These are phyloP conservation scores for Pangasius krempfi DNA, from an alignment of 2,797 vertebrate species.

Conservation along the genomic window DNA sequence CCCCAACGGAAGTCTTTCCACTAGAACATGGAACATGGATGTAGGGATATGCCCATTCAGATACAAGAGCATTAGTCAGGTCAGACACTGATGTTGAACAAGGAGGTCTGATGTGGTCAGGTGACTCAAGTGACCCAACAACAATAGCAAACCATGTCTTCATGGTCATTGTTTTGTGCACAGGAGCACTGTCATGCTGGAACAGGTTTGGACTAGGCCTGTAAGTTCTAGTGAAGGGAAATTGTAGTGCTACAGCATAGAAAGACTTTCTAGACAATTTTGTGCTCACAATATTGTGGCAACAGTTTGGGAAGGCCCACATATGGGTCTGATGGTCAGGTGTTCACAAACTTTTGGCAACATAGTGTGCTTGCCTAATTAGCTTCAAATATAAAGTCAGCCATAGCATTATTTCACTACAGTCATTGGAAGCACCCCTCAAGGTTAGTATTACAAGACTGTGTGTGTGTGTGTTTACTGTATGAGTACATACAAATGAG, in stretches of 20 bases:
- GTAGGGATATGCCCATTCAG: not conserved
- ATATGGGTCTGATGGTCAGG: not conserved
- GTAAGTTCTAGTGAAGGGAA: not conserved
- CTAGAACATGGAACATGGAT: not conserved
- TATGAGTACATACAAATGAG: constrained; percentile 29
- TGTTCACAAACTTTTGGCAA: not conserved
- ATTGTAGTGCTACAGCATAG: too few species aligned
- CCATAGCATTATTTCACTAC: not conserved
- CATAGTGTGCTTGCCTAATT: not conserved
- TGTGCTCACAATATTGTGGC: too few species aligned
- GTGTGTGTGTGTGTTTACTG: not conserved
- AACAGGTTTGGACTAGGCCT: not conserved
- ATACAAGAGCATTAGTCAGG: not conserved
- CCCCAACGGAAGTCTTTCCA: not conserved
- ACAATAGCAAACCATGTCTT: not conserved
- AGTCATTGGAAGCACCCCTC: not conserved
- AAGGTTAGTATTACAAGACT: not conserved
- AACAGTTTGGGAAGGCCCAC: not conserved
- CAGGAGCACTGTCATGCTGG: not conserved
- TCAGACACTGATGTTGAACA: not conserved
- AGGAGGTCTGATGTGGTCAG: not conserved
- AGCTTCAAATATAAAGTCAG: not conserved
- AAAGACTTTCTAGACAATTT: too few species aligned
- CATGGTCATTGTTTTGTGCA: not conserved
- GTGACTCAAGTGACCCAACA: not conserved